Evolutionary conservation across 2,888 invertebrate genomes (phyloP).

Genomic region (Caenorhabditis sp.): DNA sequence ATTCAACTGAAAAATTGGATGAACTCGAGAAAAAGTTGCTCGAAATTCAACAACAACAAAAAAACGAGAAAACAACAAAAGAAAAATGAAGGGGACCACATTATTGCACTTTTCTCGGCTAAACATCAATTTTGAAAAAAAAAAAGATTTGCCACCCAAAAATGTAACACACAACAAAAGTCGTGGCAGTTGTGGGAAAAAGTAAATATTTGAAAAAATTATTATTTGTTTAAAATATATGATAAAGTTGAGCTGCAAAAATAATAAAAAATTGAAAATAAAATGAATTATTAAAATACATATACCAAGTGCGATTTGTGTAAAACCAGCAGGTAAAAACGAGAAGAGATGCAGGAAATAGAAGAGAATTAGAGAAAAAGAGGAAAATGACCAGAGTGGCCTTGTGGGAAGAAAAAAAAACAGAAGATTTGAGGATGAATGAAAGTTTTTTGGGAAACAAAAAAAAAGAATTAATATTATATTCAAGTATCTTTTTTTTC

Average conservation of each 20-base stretch:
- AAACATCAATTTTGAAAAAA: no score
- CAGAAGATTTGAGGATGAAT: neutral
- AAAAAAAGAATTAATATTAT: neutral
- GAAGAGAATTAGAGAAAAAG: neutral
- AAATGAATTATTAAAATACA: neutral
- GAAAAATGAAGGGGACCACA: no score
- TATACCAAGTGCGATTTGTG: neutral
- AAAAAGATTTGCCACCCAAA: no score
- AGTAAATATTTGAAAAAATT: no score
- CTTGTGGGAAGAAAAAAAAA: neutral
- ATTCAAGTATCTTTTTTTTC: neutral
- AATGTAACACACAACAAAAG: no score
- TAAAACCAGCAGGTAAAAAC: neutral
- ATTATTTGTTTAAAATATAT: no score
- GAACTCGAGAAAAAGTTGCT: no score
- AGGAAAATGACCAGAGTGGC: neutral
- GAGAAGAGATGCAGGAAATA: neutral
- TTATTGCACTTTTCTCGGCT: no score
- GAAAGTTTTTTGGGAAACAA: neutral
- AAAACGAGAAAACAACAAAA: no score
- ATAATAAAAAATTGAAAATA: conserved; percentile 13
- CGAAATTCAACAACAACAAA: no score
- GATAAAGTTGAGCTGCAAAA: conserved; percentile 10
- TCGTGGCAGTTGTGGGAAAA: no score
- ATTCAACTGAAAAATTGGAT: no score